Base-by-base conservation (phyloP, 2,797 vertebrate species). In the Morelia viridis region DNA sequence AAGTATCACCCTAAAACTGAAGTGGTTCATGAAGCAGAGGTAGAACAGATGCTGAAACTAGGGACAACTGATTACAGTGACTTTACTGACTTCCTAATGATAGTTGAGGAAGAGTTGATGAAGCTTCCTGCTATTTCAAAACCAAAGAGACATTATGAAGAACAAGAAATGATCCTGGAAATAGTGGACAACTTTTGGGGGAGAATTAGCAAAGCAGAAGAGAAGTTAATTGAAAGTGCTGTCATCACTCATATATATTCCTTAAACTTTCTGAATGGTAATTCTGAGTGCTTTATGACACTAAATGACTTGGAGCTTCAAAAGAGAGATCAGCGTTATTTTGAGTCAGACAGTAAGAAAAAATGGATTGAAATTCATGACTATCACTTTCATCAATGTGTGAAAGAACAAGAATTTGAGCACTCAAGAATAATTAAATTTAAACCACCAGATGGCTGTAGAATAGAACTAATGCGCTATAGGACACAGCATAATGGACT, bases 11-110 rank as follows among this genome's bases (percentile, higher is more conserved):
- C 98, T 0, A 99, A 99, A 97, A 96, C 95, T 2, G 99, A 99
- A 96, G 97, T 98, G 0, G 97, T 96, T 58, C 99, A 99, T 0
- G 99, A 99, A 90, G 96, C 98, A 0, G 99, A 99, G 90, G 91
- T 96, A 0, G 99, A 99, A 87, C 99, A 99, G 96, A 98, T 99
- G 97, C 97, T 99, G 57, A 99, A 99, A 97, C 96, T 99, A 90
- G 99, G 99, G 93, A 98, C 98, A 92, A 98, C 97, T 0, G 98
- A 98, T 76, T 98, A 99, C 11, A 94, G 94, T 0, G 99, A 99
- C 95, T 98, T 99, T 96, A 98, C 98, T 0, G 98, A 99, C 96
- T 98, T 99, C 90, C 96, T 99, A 0, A 94, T 97, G 13, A 97
- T 98, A 0, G 97, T 99, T 2, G 98, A 99, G 88, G 99, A 99